Percentiles rank a stretch among this genome's conserved stretches.
Conservation (phyloP, 2,113 vertebrate species). For the Pogona vitticeps region DNA sequence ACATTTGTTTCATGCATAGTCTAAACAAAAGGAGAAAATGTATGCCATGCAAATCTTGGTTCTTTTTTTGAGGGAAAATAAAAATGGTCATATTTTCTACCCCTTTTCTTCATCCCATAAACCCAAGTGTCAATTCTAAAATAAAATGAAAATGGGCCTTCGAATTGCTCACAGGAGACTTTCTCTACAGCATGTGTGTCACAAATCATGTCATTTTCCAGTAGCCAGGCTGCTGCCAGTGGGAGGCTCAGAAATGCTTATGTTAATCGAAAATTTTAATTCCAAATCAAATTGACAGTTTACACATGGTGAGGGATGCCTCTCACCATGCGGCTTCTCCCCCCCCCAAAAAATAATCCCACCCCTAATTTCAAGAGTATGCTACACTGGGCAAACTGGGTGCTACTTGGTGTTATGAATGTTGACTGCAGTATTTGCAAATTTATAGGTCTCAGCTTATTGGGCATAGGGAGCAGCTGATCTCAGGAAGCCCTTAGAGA, state of each 20-base stretch:
- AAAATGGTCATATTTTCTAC: slow-evolving; percentile 61
- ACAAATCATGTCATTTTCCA: slow-evolving; percentile 76
- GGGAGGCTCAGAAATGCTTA: slow-evolving; percentile 74
- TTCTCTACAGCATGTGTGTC: slow-evolving; percentile 72
- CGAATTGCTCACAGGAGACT: slow-evolving; percentile 70
- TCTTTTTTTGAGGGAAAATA: slow-evolving; percentile 62
- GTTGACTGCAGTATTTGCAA: slow-evolving; percentile 58
- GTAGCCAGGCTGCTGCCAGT: slow-evolving; percentile 72
- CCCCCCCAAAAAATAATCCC: background rate
- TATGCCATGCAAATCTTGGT: slow-evolving; percentile 48
- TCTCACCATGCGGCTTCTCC: slow-evolving; percentile 71
- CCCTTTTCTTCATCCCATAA: background rate
- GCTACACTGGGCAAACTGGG: slow-evolving; percentile 71
- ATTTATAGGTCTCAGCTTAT: slow-evolving; percentile 65
- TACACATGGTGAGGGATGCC: slow-evolving; percentile 74
- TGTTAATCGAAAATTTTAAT: slow-evolving; percentile 76
- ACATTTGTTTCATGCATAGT: no score
- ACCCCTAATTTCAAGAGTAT: slow-evolving; percentile 43
- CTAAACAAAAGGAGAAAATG: no score
- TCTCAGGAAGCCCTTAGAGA: slow-evolving; percentile 61
- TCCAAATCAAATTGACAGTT: slow-evolving; percentile 76
- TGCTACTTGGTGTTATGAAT: slow-evolving; percentile 70
- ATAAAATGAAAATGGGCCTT: slow-evolving; percentile 70
- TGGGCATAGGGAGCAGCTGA: slow-evolving; percentile 65
- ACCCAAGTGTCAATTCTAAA: slow-evolving; percentile 59